These are phyloP conservation scores for Steatocranus sp. DNA, from an alignment of 2,797 vertebrate genomes.

Conservation along the genomic window DNA sequence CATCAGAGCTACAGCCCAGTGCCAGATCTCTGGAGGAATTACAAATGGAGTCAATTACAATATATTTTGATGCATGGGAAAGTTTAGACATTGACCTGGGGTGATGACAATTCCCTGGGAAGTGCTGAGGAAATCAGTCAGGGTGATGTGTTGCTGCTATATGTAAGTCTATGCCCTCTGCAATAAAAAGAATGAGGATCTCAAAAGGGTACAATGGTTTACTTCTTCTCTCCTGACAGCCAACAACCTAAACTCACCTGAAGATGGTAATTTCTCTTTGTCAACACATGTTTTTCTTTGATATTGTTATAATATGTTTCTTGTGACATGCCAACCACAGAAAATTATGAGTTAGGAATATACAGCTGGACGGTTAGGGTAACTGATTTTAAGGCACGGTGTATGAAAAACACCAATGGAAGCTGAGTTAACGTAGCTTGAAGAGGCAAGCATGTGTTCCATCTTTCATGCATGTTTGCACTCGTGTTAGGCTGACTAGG, in stretches of 20 bases:
- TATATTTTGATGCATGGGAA: constrained; percentile 75
- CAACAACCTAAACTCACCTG: constrained; percentile 19
- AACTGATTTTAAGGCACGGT: background rate
- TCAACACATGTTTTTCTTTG: background rate
- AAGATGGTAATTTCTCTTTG: constrained; percentile 31
- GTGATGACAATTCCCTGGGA: constrained; percentile 69
- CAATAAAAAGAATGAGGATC: constrained; percentile 42
- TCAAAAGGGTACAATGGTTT: constrained; percentile 23
- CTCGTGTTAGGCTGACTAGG: background rate
- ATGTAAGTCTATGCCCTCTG: constrained; percentile 41
- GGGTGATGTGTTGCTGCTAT: constrained; percentile 29
- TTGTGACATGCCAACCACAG: background rate
- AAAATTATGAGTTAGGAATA: background rate
- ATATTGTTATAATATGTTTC: constrained; percentile 8
- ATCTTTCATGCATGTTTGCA: background rate
- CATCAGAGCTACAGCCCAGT: constrained; percentile 53
- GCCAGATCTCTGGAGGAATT: constrained; percentile 72
- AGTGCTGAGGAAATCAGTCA: constrained; percentile 63
- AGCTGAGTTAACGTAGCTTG: constrained; percentile 5
- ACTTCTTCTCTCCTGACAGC: constrained; percentile 33
- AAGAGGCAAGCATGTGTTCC: background rate
- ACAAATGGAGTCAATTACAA: constrained; percentile 78
- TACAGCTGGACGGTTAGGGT: background rate
- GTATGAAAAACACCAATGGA: background rate
- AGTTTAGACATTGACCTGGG: constrained; percentile 74